Evolutionary conservation across 2,888 invertebrate species (phyloP).

Genomic region (Hoplodrina blanda): DNA sequence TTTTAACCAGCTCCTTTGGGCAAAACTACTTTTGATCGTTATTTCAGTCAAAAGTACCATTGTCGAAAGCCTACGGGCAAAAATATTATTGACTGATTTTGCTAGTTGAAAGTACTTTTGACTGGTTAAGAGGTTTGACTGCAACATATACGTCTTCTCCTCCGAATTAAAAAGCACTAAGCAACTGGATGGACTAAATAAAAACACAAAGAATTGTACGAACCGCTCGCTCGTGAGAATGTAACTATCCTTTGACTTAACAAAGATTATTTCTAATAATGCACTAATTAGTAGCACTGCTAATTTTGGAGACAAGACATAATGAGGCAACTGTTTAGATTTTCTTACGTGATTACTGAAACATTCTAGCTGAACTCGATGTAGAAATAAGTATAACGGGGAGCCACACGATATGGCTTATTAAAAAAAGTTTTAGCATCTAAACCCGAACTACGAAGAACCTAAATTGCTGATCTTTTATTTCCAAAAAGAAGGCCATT

Average conservation of each 20-base stretch:
- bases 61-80: too few relatives aligned
- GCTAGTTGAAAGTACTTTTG: too few relatives aligned
- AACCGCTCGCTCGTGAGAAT: conserved; percentile 15
- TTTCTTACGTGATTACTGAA: conserved; percentile 16
- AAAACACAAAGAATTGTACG: not conserved
- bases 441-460: too few relatives aligned
- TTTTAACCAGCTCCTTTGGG: too few relatives aligned
- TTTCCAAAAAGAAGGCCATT: conserved; percentile 19
- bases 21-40: too few relatives aligned
- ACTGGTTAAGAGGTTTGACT: too few relatives aligned
- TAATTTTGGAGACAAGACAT: conserved; percentile 6
- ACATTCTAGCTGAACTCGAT: conserved; percentile 9
- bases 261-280: conserved; percentile 9
- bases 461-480: not conserved
- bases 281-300: conserved; percentile 28
- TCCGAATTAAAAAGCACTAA: conserved; percentile 12
- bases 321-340: conserved; percentile 15
- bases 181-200: conserved; percentile 6
- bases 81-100: too few relatives aligned
- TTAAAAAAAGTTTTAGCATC: conserved; percentile 1
- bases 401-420: not conserved
- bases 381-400: not conserved
- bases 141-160: not conserved
- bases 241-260: not conserved
- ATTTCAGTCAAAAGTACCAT: too few relatives aligned